Conservation (phyloP, 2,113 vertebrate species). For the Austrofundulus limnaeus region DNA sequence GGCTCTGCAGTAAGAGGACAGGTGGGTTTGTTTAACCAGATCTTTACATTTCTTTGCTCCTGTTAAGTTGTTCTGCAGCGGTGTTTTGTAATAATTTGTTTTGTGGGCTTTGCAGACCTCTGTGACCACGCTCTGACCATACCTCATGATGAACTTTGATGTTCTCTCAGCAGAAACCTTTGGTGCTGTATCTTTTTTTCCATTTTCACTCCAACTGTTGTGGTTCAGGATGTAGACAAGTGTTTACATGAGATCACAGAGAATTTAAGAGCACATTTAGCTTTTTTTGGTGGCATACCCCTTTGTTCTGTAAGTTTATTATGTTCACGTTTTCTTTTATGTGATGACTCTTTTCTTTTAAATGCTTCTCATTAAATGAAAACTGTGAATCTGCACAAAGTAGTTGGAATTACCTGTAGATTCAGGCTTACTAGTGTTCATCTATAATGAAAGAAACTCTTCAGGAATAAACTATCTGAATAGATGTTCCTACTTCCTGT, state of each 20-base stretch:
- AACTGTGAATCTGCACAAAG: constrained; percentile 40
- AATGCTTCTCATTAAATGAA: constrained; percentile 9
- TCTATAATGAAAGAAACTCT: constrained; percentile 2
- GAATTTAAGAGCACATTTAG: constrained; percentile 12
- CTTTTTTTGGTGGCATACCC: not conserved
- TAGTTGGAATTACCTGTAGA: not conserved
- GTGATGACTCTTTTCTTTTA: not conserved
- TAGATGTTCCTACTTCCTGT: not conserved
- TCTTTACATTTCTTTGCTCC: not conserved
- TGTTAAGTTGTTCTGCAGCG: not conserved
- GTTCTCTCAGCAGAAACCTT: constrained; percentile 15
- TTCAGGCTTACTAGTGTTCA: not conserved
- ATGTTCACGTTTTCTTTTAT: not conserved
- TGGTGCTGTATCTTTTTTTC: constrained; percentile 38
- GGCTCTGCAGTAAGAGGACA: constrained; percentile 93
- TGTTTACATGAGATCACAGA: constrained; percentile 18
- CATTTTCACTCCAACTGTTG: constrained; percentile 15
- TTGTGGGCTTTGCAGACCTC: constrained; percentile 82
- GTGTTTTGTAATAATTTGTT: not conserved
- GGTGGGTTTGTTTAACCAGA: constrained; percentile 69
- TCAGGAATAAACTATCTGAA: not conserved
- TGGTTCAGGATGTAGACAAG: constrained; percentile 26
- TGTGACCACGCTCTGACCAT: constrained; percentile 92
- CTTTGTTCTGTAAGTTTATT: constrained; percentile 10
- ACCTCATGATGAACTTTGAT: constrained; percentile 91